A percentile compares a stretch with the other conserved stretches of the same genome.
phyloP scores from a whole-genome alignment of 92 coral and sea anemone genomes.

The Epizoanthus fatuus region DNA sequence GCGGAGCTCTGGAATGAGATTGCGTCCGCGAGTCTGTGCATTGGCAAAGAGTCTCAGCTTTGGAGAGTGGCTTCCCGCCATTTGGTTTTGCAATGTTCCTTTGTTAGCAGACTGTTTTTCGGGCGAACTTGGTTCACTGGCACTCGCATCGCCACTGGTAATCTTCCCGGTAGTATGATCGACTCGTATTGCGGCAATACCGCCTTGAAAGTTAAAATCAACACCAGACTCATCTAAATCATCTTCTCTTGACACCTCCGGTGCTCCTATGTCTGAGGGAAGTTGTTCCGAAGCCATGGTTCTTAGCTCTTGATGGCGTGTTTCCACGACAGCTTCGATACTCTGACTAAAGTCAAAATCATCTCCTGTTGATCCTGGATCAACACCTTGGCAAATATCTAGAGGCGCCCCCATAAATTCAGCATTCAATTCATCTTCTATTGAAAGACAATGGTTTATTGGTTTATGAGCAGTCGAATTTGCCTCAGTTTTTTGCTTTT shows the following conservation, averaged over 20 bases:
- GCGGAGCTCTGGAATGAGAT: slow-evolving; percentile 92
- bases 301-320: slow-evolving; percentile 19
- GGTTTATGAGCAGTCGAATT: not conserved
- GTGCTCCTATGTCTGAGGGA: not conserved
- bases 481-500: not conserved
- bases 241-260: not conserved
- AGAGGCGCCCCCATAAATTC: slow-evolving; percentile 46
- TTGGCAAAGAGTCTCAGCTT: slow-evolving; percentile 85
- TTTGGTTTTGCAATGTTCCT: slow-evolving; percentile 18
- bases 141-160: not conserved
- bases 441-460: slow-evolving; percentile 11
- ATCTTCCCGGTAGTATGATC: not conserved
- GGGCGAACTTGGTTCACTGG: slow-evolving; percentile 7
- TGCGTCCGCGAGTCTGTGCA: slow-evolving; percentile 93
- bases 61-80: slow-evolving; percentile 63
- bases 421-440: slow-evolving; percentile 37
- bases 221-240: slow-evolving; percentile 7
- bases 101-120: not conserved
- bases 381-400: not conserved
- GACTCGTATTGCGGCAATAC: slow-evolving; percentile 17
- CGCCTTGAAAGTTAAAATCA: slow-evolving; percentile 15
- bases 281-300: not conserved
- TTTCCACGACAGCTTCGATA: slow-evolving; percentile 39
- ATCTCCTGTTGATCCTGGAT: not conserved
- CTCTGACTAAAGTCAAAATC: slow-evolving; percentile 40